Base-by-base conservation (phyloP, 2,113 vertebrate species). In the Entomyzon cyanotis region DNA sequence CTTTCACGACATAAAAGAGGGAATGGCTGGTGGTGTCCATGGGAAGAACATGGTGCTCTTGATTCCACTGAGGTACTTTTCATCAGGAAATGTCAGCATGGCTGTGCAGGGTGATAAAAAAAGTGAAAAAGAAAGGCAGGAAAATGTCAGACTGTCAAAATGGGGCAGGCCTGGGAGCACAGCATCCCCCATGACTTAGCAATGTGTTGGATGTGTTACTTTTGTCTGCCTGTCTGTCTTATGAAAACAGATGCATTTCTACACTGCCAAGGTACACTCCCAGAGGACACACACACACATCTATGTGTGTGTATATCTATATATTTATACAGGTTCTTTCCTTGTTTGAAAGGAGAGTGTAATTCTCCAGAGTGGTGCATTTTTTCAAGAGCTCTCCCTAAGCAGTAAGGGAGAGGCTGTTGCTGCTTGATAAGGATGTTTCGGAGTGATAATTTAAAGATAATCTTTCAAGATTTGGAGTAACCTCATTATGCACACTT, bases 381-480 rank as follows among this genome's bases (percentile, higher is more conserved):
- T 94, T 94, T 86, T 87, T 50, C 46, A 74, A 58, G 39, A 70
- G 11, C 7, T 84, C 30, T 76, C 74, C 63, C 44, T 44, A 75
- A 80, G 27, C 25, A 18, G 19, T 27, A 33, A 87, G 27, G 13
- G 24, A 87, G 22, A 70, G 18, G 12, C 65, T 91, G 49, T n/a
- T 94, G 74, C 19, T 81, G 33, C 24, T 68, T 37, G 73, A 93
- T 84, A 93, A 89, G 52, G 27, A 84, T 67, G 9, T 65, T 93
- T 94, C 59, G 58, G 49, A 92, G 88, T 76, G 82, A 80, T 86
- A 76, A 93, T 73, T 89, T 68, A 75, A 64, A 94, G 92, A 96
- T 88, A 90, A 87, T 93, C 44, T 85, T 85, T 60, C 41, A 73
- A 88, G 82, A 95, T 94, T 82, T 90, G 31, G 14, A 90, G 25